phyloP scores from a whole-genome alignment of 2,797 vertebrate genomes.

The Austrolebias charrua region DNA sequence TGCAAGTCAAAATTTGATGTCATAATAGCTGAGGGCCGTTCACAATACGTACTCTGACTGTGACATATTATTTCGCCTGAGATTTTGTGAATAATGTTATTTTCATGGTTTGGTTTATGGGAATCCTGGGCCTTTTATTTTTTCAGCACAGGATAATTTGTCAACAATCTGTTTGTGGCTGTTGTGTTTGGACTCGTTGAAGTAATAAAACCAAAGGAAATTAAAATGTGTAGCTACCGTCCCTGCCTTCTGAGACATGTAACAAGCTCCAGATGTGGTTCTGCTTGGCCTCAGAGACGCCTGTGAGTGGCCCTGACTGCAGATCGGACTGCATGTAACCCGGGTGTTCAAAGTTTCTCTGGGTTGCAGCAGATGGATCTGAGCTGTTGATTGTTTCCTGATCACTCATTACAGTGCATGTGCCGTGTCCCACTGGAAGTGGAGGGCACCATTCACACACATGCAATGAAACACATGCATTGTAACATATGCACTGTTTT shows the following conservation, averaged over 20 bases:
- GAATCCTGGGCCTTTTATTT: not conserved
- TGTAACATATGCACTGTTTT: not conserved
- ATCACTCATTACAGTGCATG: constrained; percentile 21
- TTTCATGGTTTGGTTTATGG: no score
- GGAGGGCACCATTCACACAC: not conserved
- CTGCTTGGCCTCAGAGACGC: constrained; percentile 30
- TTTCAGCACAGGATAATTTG: constrained; percentile 25
- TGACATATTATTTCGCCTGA: no score
- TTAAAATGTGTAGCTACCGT: constrained; percentile 59
- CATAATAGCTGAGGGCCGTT: no score
- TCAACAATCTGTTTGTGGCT: constrained; percentile 26
- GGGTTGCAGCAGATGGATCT: constrained; percentile 53
- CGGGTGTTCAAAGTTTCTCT: constrained; percentile 67
- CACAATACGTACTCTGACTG: no score
- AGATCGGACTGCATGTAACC: constrained; percentile 23
- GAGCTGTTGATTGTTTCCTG: constrained; percentile 44
- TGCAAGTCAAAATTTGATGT: no score
- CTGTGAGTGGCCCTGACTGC: constrained; percentile 22
- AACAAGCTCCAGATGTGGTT: constrained; percentile 68
- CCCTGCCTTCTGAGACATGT: constrained; percentile 46
- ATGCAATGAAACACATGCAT: constrained; percentile 2
- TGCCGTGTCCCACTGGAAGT: constrained; percentile 10
- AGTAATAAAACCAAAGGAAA: constrained; percentile 44
- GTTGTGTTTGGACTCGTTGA: constrained; percentile 42
- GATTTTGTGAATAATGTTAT: no score